phyloP scores from a whole-genome alignment of 2,888 invertebrate species.

The Macrosoma leucophasiata region DNA sequence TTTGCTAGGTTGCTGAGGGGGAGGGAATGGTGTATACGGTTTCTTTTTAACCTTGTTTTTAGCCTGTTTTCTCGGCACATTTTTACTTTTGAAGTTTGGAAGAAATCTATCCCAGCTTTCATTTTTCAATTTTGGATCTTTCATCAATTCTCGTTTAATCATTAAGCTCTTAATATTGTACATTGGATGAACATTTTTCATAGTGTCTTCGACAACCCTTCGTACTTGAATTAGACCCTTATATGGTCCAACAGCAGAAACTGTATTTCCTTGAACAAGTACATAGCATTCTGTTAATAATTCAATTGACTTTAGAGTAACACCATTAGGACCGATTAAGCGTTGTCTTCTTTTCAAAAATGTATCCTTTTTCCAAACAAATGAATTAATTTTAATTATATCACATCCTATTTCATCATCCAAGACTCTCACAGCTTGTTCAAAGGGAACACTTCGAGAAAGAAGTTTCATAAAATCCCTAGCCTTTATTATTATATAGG shows the following conservation, averaged over 20 bases:
- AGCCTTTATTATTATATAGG: constrained; percentile 96
- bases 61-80: constrained; percentile 91
- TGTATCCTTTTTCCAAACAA: constrained; percentile 93
- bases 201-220: constrained; percentile 95
- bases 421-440: constrained; percentile 91
- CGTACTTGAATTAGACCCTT: constrained; percentile 91
- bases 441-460: constrained; percentile 96
- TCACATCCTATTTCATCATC: constrained; percentile 96
- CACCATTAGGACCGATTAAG: constrained; percentile 97
- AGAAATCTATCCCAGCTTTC: constrained; percentile 98
- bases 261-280: constrained; percentile 97
- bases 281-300: constrained; percentile 97
- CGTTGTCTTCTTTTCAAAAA: constrained; percentile 96
- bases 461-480: constrained; percentile 96
- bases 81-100: constrained; percentile 94
- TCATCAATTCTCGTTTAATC: constrained; percentile 96
- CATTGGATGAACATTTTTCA: constrained; percentile 99
- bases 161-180: constrained; percentile 98
- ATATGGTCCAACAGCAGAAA: constrained; percentile 96
- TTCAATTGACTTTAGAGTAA: constrained; percentile 97
- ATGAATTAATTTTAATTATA: constrained; percentile 95
- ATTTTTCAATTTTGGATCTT: constrained; percentile 92
- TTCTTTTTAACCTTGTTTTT: constrained; percentile 93
- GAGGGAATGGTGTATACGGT: constrained; percentile 98
- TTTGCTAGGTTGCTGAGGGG: constrained; percentile 94